Evolutionary conservation across 2,888 invertebrate genomes (phyloP), one percentile per base, ranked within the genome.

Genomic region (Synergus japonicus): DNA sequence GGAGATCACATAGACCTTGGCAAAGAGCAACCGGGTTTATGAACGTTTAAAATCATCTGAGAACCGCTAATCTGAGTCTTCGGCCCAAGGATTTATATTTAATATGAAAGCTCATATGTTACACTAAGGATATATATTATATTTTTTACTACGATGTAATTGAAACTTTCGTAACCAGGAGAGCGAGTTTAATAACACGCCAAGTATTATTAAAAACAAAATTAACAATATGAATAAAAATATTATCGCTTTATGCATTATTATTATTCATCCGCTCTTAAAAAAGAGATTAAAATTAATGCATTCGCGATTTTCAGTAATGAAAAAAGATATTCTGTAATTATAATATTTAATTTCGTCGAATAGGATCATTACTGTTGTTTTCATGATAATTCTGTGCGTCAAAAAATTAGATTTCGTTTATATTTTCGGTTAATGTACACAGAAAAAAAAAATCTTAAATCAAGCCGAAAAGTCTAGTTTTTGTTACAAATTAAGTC

Each of bases 1-100:
- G 60, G 64, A 69, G 69, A 79, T 80, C 79, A 81, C 79, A 79
- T 81, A 54, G 65, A 63, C 76, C 78, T 81, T 80, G 54, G 29
- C 54, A 37, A n/a, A 54, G 49, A 73, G 49, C 15, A 37, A n/a
- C 49, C 4, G 37, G 37, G 54, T 54, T 73, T 54, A 69, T 73
- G 54, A 73, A 73, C 54, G 37, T 73, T 73, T 73, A 37, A 73
- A 73, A 54, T 73, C 73, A 73, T 49, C 4, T 49, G 37, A 46
- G 1, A 69, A 49, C n/a, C 9, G 54, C 73, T 73, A 73, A 73
- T 73, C 73, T 73, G 54, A 41, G 37, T 37, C 29, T 73, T 73
- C 37, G 37, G 37, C 49, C 49, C n/a, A 13, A 22, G 41, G 41
- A 73, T 73, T 54, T 37, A 8, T 54, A 49, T n/a, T n/a, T 46